Conservation (phyloP, 2,113 vertebrate species). For the Lonchura striata region DNA sequence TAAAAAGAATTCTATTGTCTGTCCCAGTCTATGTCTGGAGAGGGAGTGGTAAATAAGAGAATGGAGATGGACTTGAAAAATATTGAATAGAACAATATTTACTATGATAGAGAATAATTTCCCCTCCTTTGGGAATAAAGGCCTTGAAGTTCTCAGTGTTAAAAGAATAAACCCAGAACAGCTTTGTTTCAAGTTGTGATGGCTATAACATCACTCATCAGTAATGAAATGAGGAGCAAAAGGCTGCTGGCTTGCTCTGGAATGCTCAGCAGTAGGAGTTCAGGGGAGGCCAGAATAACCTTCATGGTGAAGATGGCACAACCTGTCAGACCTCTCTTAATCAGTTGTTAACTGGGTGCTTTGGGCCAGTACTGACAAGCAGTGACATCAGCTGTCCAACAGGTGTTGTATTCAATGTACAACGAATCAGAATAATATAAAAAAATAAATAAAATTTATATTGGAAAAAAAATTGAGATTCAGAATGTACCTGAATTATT, state of each 20-base stretch:
- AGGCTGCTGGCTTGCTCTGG: neutral
- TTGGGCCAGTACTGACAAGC: neutral
- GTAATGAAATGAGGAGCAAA: neutral
- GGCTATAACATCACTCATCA: neutral
- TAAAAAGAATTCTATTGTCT: neutral
- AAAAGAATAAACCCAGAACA: neutral
- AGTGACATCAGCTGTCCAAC: neutral
- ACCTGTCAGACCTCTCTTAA: neutral
- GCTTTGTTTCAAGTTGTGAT: neutral
- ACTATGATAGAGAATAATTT: neutral
- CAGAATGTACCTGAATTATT: neutral
- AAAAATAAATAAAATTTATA: neutral
- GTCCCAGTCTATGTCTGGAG: fast-evolving
- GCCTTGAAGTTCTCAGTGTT: neutral
- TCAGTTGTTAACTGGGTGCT: neutral
- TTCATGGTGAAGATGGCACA: neutral
- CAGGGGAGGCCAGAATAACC: neutral
- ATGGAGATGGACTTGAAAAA: neutral
- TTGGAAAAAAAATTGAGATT: neutral
- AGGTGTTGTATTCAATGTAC: neutral
- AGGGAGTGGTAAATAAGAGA: neutral
- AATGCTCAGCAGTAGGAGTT: neutral
- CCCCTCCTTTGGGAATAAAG: neutral
- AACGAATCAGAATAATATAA: neutral
- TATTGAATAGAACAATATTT: neutral